Conservation (phyloP, 2,113 vertebrate species). For the Chaetura pelagica region DNA sequence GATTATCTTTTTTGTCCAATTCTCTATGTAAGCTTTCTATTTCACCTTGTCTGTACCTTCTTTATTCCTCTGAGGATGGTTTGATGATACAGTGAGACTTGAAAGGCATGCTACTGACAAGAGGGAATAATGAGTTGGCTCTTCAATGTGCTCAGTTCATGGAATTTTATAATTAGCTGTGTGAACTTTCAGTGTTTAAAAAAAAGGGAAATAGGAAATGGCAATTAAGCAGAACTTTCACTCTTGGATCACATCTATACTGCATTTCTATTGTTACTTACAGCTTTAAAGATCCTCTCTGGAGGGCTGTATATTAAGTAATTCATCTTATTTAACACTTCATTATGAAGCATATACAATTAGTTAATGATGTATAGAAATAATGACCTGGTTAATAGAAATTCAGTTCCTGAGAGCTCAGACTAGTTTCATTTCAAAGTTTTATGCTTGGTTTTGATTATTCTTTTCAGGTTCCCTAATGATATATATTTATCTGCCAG, state of each 20-base stretch:
- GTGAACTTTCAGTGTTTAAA: background rate
- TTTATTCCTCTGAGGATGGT: background rate
- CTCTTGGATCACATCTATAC: background rate
- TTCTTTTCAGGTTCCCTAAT: background rate
- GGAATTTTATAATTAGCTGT: background rate
- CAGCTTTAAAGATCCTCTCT: background rate
- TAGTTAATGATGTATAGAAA: background rate
- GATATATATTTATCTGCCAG: background rate
- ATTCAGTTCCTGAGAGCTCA: background rate
- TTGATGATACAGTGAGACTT: background rate
- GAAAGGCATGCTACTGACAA: background rate
- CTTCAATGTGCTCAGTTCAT: rapidly evolving
- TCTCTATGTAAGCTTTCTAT: background rate
- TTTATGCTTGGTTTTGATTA: background rate
- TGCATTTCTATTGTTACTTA: background rate
- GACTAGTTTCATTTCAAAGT: background rate
- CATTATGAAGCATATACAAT: background rate
- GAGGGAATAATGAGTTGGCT: background rate
- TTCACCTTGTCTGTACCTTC: background rate
- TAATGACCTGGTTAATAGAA: background rate
- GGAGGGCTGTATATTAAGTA: background rate
- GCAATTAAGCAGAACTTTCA: background rate
- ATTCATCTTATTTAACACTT: constrained; percentile 20
- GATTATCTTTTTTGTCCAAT: background rate
- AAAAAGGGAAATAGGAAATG: background rate